Evolutionary conservation across 2,113 vertebrate species (phyloP).

Genomic region (Macrotus californicus): DNA sequence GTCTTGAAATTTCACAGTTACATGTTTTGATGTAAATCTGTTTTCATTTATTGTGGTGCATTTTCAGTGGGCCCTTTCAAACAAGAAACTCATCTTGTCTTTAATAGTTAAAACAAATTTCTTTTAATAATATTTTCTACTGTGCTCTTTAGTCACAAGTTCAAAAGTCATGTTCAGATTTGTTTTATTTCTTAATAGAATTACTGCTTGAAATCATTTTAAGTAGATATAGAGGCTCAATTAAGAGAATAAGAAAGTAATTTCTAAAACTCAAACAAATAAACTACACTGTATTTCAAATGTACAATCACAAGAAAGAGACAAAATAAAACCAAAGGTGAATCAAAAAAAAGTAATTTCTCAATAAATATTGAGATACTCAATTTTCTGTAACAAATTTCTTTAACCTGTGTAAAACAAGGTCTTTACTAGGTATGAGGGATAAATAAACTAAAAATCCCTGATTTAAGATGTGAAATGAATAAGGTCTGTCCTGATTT

Average conservation of each 20-base stretch:
- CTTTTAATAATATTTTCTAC: slow-evolving; percentile 19
- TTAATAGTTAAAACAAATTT: background rate
- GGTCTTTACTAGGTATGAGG: background rate
- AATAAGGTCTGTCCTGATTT: background rate
- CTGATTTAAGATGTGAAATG: background rate
- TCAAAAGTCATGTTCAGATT: background rate
- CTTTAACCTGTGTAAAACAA: background rate
- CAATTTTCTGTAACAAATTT: background rate
- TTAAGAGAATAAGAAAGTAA: background rate
- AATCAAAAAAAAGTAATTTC: background rate
- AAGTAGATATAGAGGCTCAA: background rate
- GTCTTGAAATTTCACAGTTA: background rate
- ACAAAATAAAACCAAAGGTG: no score
- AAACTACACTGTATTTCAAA: no score
- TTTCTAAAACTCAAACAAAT: no score
- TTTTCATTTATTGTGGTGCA: background rate
- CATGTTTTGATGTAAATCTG: background rate
- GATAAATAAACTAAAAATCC: background rate
- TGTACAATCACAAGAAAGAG: no score
- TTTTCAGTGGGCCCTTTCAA: background rate
- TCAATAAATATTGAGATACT: background rate
- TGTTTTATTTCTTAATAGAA: background rate
- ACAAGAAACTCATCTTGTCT: background rate
- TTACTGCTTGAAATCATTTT: background rate
- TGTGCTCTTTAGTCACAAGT: background rate